These are phyloP conservation scores for Labroides dimidiatus DNA, from an alignment of 2,797 vertebrate genomes.

Conservation along the genomic window DNA sequence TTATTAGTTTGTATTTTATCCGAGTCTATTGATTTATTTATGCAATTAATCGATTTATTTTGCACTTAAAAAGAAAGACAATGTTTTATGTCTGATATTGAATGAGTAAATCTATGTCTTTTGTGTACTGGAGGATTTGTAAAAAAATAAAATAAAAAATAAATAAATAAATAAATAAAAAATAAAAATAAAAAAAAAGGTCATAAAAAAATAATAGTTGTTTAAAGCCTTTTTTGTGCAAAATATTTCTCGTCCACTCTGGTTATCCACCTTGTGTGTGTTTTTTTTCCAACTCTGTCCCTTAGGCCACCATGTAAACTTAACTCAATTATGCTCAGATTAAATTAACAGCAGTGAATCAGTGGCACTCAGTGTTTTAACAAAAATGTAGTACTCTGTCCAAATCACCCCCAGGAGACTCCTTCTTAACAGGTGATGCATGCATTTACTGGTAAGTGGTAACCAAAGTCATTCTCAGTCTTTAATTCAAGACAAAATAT, in stretches of 20 bases:
- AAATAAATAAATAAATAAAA: too few species aligned
- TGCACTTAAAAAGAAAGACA: too few species aligned
- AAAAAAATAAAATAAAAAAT: too few species aligned
- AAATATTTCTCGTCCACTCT: neutral
- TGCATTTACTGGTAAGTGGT: conserved; percentile 28
- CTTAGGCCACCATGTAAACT: neutral
- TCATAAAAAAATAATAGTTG: too few species aligned
- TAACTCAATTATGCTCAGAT: neutral
- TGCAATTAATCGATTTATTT: neutral
- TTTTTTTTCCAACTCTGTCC: neutral
- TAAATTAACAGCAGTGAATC: neutral
- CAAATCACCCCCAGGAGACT: conserved; percentile 14
- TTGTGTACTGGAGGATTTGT: too few species aligned
- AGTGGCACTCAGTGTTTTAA: conserved; percentile 1
- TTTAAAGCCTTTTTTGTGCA: neutral
- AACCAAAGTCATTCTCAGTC: conserved; percentile 55
- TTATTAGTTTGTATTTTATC: neutral
- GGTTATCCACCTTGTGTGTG: neutral
- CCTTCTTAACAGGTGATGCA: conserved; percentile 14
- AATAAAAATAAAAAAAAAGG: too few species aligned
- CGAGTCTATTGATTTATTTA: neutral
- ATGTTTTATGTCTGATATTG: too few species aligned
- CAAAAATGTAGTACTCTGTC: conserved; percentile 13
- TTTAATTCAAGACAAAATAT: conserved; percentile 68
- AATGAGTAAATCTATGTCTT: too few species aligned